Conservation (phyloP, 2,888 invertebrate species). For the Lottia gigantea region DNA sequence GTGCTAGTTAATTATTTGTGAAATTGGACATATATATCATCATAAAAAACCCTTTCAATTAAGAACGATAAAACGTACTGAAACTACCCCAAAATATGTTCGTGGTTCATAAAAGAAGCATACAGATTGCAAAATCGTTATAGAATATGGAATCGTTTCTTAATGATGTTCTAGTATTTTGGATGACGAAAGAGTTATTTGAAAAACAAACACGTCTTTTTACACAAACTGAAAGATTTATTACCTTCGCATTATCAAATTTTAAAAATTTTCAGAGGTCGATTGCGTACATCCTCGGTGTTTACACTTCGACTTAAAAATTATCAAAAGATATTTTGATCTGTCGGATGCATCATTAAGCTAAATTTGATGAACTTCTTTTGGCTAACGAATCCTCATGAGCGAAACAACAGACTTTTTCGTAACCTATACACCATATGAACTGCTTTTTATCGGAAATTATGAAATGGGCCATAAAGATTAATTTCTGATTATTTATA, state of each 20-base stretch:
- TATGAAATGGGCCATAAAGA: no score
- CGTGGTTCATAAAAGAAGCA: not conserved
- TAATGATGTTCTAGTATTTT: not conserved
- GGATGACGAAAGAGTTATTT: not conserved
- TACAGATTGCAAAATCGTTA: slow-evolving; percentile 6
- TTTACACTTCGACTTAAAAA: not conserved
- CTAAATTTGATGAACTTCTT: not conserved
- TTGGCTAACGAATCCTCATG: no score
- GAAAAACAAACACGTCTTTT: no score
- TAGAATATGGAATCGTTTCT: not conserved
- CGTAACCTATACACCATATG: no score
- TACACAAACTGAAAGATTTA: no score
- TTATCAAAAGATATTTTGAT: slow-evolving; percentile 7
- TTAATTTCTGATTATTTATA: no score
- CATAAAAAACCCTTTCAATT: not conserved
- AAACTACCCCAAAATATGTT: not conserved
- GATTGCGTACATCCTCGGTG: no score
- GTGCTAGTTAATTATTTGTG: slow-evolving; percentile 6
- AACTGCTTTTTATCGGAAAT: no score
- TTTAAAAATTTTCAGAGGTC: no score
- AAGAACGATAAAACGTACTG: not conserved
- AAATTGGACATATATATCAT: not conserved
- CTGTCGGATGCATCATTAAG: slow-evolving; percentile 4
- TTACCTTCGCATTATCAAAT: no score
- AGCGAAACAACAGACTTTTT: no score